Conservation (phyloP, 2,888 invertebrate species). For the Dichetophora obliterata region DNA sequence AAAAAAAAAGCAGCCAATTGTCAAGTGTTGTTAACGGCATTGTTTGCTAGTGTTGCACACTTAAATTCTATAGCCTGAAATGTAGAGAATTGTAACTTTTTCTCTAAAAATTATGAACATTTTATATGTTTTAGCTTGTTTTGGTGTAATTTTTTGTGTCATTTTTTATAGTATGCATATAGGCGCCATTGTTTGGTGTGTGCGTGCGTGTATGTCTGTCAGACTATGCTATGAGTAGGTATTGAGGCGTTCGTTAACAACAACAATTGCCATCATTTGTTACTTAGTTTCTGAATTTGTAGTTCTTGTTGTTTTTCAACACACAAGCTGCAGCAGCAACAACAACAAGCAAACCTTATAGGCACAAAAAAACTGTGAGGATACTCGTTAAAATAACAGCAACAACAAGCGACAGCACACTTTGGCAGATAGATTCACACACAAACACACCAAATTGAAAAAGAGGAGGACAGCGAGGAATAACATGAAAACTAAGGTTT, state of each 20-base stretch:
- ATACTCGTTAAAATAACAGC: conserved; percentile 24
- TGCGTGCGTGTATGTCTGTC: not conserved
- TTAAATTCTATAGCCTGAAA: conserved; percentile 4
- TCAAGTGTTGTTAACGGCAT: conserved; percentile 24
- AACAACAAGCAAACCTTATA: conserved; percentile 10
- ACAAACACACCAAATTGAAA: not conserved
- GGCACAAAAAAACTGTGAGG: conserved; percentile 17
- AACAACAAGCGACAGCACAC: conserved; percentile 17
- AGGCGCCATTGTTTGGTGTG: not conserved
- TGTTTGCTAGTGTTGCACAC: conserved; percentile 18
- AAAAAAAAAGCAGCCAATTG: not conserved
- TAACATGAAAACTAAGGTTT: not conserved
- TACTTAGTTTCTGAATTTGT: conserved; percentile 24
- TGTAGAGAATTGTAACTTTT: not conserved
- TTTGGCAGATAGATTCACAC: not conserved
- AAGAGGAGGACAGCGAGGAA: not conserved
- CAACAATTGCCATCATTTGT: conserved; percentile 26
- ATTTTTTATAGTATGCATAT: not conserved
- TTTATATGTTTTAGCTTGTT: not conserved
- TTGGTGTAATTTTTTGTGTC: not conserved
- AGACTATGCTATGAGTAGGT: not conserved
- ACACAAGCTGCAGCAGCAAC: not conserved
- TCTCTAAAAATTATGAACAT: not conserved
- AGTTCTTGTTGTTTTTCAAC: conserved; percentile 7
- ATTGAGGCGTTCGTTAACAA: conserved; percentile 32